Conservation (phyloP, 2,797 vertebrate species). For the Alcedo atthis region DNA sequence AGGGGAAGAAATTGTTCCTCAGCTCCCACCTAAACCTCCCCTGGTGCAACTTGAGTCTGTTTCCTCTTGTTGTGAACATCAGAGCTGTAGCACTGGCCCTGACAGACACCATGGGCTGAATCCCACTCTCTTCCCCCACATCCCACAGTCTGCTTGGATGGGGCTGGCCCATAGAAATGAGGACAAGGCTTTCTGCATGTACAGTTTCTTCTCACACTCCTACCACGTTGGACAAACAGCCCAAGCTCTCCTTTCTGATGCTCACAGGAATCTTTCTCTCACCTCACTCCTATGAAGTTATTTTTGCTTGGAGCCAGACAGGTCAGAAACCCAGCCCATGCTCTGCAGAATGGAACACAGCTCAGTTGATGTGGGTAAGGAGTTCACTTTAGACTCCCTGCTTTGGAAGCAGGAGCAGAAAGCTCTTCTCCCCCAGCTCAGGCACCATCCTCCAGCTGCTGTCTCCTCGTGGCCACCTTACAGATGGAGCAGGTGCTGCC, state of each 20-base stretch:
- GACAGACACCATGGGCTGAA: neutral
- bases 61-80: neutral
- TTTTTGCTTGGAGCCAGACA: neutral
- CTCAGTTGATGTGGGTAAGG: neutral
- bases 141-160: neutral
- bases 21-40: neutral
- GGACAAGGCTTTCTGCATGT: accelerated
- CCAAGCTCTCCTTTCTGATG: accelerated
- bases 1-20: neutral
- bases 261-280: neutral
- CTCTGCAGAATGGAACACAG: neutral
- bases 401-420: neutral
- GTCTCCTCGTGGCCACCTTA: neutral
- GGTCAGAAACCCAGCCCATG: accelerated
- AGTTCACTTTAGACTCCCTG: neutral
- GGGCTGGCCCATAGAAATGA: neutral
- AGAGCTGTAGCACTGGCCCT: neutral
- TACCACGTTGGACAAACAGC: neutral
- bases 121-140: too few species aligned
- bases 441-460: constrained; percentile 19
- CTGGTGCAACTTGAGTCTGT: neutral
- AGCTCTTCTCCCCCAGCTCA: neutral
- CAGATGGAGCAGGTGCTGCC: neutral
- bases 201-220: neutral
- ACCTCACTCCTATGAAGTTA: accelerated